Conservation (phyloP, 2,797 vertebrate genomes). For the Catostomus latipinnis region DNA sequence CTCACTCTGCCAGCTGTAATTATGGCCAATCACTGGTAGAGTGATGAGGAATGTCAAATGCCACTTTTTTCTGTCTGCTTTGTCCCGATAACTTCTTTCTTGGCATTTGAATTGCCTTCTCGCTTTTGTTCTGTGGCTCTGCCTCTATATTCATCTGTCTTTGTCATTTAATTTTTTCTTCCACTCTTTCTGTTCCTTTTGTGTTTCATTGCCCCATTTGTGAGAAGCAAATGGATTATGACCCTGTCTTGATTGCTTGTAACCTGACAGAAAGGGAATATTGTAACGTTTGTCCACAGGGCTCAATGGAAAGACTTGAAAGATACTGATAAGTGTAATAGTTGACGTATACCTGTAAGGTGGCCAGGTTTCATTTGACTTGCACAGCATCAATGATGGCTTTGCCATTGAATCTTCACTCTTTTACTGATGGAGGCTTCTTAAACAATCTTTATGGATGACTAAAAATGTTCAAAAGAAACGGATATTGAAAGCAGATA, state of each 20-base stretch:
- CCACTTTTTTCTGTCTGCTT: slow-evolving; percentile 54
- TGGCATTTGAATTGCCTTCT: slow-evolving; percentile 54
- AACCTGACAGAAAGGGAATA: slow-evolving; percentile 31
- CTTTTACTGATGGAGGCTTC: too few relatives aligned
- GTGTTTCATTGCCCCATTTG: slow-evolving; percentile 20
- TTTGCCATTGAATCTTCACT: slow-evolving; percentile 41
- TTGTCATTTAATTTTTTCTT: slow-evolving; percentile 34
- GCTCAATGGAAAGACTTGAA: slow-evolving; percentile 6
- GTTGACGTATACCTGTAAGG: slow-evolving; percentile 12
- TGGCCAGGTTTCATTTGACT: slow-evolving; percentile 28
- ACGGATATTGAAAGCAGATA: too few relatives aligned
- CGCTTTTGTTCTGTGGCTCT: slow-evolving; percentile 46
- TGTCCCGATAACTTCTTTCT: slow-evolving; percentile 59
- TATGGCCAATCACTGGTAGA: slow-evolving; percentile 61
- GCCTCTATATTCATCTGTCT: slow-evolving; percentile 50
- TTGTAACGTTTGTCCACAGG: slow-evolving; percentile 22
- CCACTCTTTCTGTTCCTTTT: slow-evolving; percentile 31
- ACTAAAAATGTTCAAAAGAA: too few relatives aligned
- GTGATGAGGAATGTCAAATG: slow-evolving; percentile 56
- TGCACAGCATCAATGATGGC: slow-evolving; percentile 19
- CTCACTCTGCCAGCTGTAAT: slow-evolving; percentile 58
- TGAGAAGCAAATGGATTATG: slow-evolving; percentile 9
- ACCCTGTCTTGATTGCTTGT: slow-evolving; percentile 40
- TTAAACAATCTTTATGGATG: too few relatives aligned
- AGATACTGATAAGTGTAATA: slow-evolving; percentile 26